phyloP scores from a whole-genome alignment of 1,140 invertebrate species.

The Bombus affinis region DNA sequence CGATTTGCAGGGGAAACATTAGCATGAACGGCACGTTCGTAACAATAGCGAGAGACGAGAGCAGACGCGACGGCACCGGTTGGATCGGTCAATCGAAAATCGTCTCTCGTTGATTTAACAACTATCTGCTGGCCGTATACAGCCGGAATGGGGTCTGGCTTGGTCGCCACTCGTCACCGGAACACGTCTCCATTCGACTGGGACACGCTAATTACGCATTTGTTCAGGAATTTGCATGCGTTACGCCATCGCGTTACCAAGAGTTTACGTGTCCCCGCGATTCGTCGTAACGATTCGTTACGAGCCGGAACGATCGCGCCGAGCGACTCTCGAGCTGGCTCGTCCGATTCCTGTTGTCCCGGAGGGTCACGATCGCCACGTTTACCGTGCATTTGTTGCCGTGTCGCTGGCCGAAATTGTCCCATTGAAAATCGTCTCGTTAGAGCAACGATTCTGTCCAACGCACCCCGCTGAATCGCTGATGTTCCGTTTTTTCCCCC shows the following conservation, averaged over 20 bases:
- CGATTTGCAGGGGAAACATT: conserved; percentile 67
- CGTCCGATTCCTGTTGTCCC: conserved; percentile 25
- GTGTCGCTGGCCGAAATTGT: background rate
- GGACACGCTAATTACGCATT: conserved; percentile 75
- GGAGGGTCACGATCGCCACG: conserved; percentile 38
- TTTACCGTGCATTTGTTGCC: conserved; percentile 15
- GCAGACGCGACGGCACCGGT: background rate
- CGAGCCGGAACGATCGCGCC: conserved; percentile 23
- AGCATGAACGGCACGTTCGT: conserved; percentile 53
- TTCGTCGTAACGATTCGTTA: conserved; percentile 67
- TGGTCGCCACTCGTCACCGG: conserved; percentile 13
- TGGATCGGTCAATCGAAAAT: conserved; percentile 67
- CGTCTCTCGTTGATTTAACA: conserved; percentile 69
- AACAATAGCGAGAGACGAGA: conserved; percentile 58
- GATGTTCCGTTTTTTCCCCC: background rate
- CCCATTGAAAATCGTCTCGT: conserved; percentile 47
- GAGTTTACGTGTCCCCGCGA: conserved; percentile 54
- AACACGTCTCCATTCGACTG: background rate
- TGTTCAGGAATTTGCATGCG: conserved; percentile 75
- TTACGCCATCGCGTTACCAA: conserved; percentile 59
- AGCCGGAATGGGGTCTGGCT: background rate
- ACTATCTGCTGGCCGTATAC: conserved; percentile 38
- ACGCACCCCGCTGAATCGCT: conserved; percentile 20
- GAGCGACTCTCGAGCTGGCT: conserved; percentile 19
- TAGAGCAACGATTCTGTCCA: conserved; percentile 30